Conservation (phyloP, 2,888 invertebrate genomes). For the Cerastoderma edule region DNA sequence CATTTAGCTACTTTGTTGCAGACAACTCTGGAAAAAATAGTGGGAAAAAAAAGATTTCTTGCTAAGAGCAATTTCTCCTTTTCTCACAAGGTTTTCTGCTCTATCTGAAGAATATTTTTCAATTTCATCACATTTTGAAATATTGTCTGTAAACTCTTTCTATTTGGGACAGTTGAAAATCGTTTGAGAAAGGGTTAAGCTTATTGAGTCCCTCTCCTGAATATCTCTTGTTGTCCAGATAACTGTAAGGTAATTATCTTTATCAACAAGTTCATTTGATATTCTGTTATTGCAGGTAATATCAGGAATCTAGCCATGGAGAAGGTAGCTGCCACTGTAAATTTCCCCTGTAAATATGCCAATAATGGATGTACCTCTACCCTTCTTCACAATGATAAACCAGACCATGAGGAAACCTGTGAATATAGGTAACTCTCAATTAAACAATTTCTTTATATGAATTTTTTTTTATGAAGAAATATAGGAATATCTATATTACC, state of each 20-base stretch:
- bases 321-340: slow-evolving; percentile 98
- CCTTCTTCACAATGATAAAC: slow-evolving; percentile 97
- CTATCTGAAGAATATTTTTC: too few relatives aligned
- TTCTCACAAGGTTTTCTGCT: neutral
- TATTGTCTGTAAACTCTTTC: too few relatives aligned
- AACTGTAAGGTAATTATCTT: too few relatives aligned
- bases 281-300: slow-evolving; percentile 90
- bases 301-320: slow-evolving; percentile 99
- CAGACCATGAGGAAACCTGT: slow-evolving; percentile 99
- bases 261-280: too few relatives aligned
- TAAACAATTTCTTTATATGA: too few relatives aligned
- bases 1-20: neutral
- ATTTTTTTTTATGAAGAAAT: too few relatives aligned
- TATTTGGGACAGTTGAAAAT: too few relatives aligned
- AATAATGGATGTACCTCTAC: slow-evolving; percentile 97
- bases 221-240: too few relatives aligned
- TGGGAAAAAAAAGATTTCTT: neutral
- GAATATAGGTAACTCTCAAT: slow-evolving; percentile 89
- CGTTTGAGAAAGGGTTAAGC: too few relatives aligned
- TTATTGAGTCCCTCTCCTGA: too few relatives aligned
- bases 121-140: too few relatives aligned
- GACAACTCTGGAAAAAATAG: neutral
- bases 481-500: too few relatives aligned
- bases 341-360: slow-evolving; percentile 99
- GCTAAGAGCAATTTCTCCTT: neutral